Conservation (phyloP, 2,888 invertebrate genomes). For the Meteorus colon region DNA sequence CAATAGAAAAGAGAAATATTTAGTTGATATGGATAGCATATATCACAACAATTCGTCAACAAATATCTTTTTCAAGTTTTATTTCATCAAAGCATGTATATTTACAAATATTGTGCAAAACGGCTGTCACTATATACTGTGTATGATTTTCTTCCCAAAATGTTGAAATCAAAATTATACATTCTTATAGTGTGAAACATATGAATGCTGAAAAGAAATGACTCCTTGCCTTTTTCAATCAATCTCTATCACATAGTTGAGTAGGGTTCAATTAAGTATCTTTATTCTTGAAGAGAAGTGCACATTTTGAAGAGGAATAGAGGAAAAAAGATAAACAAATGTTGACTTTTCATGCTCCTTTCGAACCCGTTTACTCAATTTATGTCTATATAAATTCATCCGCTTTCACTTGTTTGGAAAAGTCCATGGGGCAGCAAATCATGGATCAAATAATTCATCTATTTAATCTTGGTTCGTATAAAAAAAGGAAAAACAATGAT, state of each 20-base stretch:
- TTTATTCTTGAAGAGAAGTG: too few species aligned
- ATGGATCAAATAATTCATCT: background rate
- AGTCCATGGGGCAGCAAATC: background rate
- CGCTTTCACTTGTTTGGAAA: background rate
- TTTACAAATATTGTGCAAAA: slow-evolving; percentile 68
- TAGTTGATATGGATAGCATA: too few species aligned
- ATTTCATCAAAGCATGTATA: slow-evolving; percentile 67
- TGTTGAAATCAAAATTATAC: too few species aligned
- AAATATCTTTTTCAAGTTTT: slow-evolving; percentile 42
- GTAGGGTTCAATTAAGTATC: too few species aligned
- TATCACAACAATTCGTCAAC: background rate
- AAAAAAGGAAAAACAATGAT: background rate
- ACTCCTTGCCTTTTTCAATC: too few species aligned
- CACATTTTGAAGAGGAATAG: too few species aligned
- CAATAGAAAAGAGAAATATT: too few species aligned
- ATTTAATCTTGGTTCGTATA: background rate
- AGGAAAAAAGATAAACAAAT: background rate
- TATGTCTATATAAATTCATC: background rate
- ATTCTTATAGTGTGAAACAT: too few species aligned
- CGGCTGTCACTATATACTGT: slow-evolving; percentile 55
- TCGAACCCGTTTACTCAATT: background rate
- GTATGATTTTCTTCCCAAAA: slow-evolving; percentile 40
- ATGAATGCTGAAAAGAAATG: too few species aligned
- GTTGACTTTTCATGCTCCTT: background rate
- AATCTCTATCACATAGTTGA: too few species aligned